These are phyloP conservation scores for Tokudaia tokunoshimensis DNA, from an alignment of 2,797 vertebrate species.

Conservation along the genomic window DNA sequence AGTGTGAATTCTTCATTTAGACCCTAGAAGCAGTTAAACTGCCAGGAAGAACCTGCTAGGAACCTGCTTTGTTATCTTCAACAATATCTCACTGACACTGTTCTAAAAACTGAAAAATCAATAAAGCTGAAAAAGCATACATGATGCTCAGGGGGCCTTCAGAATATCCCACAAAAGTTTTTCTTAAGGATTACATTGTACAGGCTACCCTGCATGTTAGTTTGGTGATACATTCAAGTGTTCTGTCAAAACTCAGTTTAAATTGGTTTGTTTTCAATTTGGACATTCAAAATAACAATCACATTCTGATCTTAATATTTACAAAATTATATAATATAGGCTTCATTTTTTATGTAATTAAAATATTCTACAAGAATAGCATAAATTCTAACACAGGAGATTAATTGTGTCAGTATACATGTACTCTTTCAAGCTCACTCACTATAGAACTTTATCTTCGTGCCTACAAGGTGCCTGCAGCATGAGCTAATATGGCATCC, in stretches of 20 bases:
- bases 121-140: neutral
- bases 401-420: neutral
- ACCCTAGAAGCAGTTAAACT: neutral
- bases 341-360: neutral
- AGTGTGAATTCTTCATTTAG: neutral
- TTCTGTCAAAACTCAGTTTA: neutral
- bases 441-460: neutral
- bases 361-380: neutral
- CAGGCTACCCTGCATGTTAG: accelerated
- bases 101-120: neutral
- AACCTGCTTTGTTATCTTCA: neutral
- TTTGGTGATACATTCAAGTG: neutral
- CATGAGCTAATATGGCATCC: neutral
- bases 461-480: neutral
- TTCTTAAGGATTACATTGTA: neutral
- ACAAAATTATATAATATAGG: neutral
- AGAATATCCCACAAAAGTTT: neutral
- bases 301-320: neutral
- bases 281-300: neutral
- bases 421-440: neutral
- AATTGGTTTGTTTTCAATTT: neutral
- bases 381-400: neutral
- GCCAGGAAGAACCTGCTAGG: neutral
- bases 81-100: slow-evolving; percentile 40
- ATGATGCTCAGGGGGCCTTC: neutral